Evolutionary conservation across 1,140 invertebrate genomes (phyloP).

Genomic region (Cephus cinctus): DNA sequence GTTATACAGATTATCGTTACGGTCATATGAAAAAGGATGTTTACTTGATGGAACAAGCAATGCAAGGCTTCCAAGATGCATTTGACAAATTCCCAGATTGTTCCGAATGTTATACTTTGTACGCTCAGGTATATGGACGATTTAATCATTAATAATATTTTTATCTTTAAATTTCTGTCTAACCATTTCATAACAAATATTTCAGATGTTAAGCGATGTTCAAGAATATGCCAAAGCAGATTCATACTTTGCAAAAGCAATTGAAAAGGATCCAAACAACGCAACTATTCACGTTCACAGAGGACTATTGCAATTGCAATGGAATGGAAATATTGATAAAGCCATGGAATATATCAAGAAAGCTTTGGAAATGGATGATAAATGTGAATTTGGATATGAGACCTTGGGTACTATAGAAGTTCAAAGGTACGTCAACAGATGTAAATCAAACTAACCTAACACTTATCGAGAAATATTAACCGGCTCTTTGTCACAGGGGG

Average conservation of each 20-base stretch:
- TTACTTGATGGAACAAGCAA: conserved; percentile 59
- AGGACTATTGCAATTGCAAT: conserved; percentile 80
- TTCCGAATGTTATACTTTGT: conserved; percentile 80
- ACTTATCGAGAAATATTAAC: conserved; percentile 5
- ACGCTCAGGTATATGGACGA: conserved; percentile 67
- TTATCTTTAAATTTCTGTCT: neutral
- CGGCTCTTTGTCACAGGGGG: conserved; percentile 65
- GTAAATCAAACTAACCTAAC: neutral
- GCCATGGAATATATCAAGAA: conserved; percentile 76
- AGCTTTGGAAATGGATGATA: conserved; percentile 84
- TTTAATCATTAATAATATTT: neutral
- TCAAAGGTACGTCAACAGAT: conserved; percentile 70
- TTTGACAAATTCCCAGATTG: conserved; percentile 80
- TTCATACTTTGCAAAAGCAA: conserved; percentile 75
- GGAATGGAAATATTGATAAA: conserved; percentile 77
- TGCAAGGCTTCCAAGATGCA: conserved; percentile 72
- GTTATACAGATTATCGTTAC: conserved; percentile 79
- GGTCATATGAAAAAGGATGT: conserved; percentile 59
- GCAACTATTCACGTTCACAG: conserved; percentile 84
- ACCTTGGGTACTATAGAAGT: conserved; percentile 92
- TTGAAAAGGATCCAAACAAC: conserved; percentile 81
- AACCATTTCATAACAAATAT: neutral
- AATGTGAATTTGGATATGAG: conserved; percentile 94
- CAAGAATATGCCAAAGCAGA: conserved; percentile 82
- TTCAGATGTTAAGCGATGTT: conserved; percentile 73